phyloP scores from a whole-genome alignment of 2,888 invertebrate genomes.

The Parapristionchus giblindavisi region DNA sequence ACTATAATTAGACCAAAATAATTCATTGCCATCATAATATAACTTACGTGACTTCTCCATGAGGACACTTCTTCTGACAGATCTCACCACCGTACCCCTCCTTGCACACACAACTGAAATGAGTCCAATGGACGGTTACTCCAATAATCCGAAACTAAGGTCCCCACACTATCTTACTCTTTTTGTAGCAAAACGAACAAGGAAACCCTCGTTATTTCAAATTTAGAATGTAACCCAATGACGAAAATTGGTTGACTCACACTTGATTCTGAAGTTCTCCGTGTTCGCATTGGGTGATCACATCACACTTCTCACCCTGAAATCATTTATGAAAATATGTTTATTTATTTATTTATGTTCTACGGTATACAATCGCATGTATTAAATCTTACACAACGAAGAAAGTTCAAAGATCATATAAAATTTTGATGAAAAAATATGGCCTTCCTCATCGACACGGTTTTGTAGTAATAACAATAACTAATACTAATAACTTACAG shows the following conservation, averaged over 20 bases:
- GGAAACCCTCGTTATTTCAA: not conserved
- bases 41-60: slow-evolving; percentile 60
- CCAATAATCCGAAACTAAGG: no score
- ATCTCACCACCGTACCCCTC: slow-evolving; percentile 65
- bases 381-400: slow-evolving; percentile 39
- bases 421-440: no score
- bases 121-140: no score
- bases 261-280: slow-evolving; percentile 55
- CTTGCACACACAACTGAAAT: slow-evolving; percentile 58
- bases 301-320: slow-evolving; percentile 62
- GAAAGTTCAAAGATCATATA: not conserved
- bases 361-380: no score
- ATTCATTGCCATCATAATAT: no score
- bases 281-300: slow-evolving; percentile 51
- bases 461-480: no score
- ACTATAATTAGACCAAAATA: no score
- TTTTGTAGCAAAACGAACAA: slow-evolving; percentile 5
- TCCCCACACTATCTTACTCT: no score
- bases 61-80: slow-evolving; percentile 62
- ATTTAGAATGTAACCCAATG: not conserved
- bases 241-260: slow-evolving; percentile 20
- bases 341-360: no score
- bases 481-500: not conserved
- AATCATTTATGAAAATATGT: not conserved
- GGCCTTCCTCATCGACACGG: slow-evolving; percentile 52